These are phyloP conservation scores for Phoenicopterus ruber DNA, from an alignment of 2,113 vertebrate species.

Conservation along the genomic window DNA sequence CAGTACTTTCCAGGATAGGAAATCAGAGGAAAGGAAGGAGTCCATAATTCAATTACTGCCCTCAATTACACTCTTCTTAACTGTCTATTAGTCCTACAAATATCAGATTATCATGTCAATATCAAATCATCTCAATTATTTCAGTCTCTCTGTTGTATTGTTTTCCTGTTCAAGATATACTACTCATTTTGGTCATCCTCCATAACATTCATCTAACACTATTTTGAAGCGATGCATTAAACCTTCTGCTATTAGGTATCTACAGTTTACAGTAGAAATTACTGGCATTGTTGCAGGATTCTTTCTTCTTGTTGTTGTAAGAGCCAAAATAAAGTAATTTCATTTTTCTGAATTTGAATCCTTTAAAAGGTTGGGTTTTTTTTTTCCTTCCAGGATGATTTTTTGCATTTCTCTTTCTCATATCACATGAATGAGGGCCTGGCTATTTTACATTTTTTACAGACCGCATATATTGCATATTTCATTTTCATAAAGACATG, in stretches of 20 bases:
- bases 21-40: slow-evolving; percentile 41
- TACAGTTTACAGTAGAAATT: background rate
- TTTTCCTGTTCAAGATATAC: slow-evolving; percentile 23
- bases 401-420: background rate
- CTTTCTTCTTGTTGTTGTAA: background rate
- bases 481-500: background rate
- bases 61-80: slow-evolving; percentile 35
- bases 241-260: background rate
- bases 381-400: background rate
- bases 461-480: background rate
- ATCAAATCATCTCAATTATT: slow-evolving; percentile 52
- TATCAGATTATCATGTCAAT: slow-evolving; percentile 21
- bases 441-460: background rate
- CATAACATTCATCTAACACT: background rate
- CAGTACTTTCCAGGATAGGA: slow-evolving; percentile 1
- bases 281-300: background rate
- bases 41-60: slow-evolving; percentile 20
- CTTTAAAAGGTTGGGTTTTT: background rate
- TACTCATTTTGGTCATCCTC: background rate
- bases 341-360: background rate
- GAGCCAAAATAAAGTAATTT: background rate
- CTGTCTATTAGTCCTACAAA: slow-evolving; percentile 35
- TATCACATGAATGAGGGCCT: background rate
- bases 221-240: background rate
- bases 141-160: slow-evolving; percentile 19